Conservation (phyloP, 2,888 invertebrate species). For the Lasioglossum zephyrum region DNA sequence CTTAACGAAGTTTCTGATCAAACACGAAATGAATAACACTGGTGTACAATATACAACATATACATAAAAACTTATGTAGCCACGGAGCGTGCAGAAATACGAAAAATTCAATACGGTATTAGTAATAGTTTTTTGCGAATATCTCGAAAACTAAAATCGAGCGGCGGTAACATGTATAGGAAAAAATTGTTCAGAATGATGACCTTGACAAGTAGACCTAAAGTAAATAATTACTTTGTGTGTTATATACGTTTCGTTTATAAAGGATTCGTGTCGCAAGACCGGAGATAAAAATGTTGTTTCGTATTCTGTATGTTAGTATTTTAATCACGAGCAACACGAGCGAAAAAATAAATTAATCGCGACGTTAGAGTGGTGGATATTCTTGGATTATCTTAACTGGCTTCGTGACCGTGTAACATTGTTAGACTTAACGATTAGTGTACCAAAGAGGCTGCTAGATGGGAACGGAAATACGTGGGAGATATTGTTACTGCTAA, state of each 20-base stretch:
- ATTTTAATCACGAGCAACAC: slow-evolving; percentile 9
- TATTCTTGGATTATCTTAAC: slow-evolving; percentile 38
- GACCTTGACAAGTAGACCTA: no score
- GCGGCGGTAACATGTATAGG: no score
- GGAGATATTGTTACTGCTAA: slow-evolving; percentile 37
- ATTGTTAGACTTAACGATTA: slow-evolving; percentile 37
- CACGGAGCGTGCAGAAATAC: no score
- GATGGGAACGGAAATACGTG: slow-evolving; percentile 16
- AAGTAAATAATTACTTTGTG: no score
- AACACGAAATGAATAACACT: no score
- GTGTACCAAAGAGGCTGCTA: slow-evolving; percentile 24
- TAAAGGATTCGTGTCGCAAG: background rate
- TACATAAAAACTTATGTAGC: no score
- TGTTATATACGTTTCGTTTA: background rate
- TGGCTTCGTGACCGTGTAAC: slow-evolving; percentile 26
- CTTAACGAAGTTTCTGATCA: no score
- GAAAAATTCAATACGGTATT: no score
- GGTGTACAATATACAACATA: no score
- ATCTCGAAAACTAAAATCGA: no score
- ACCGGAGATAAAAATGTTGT: background rate
- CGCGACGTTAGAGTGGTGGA: background rate
- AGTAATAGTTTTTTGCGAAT: no score
- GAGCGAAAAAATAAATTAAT: slow-evolving; percentile 13
- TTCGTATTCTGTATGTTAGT: background rate
- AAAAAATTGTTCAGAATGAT: no score